Conservation (phyloP, 2,888 invertebrate genomes). For the Campopleginae sp. region DNA sequence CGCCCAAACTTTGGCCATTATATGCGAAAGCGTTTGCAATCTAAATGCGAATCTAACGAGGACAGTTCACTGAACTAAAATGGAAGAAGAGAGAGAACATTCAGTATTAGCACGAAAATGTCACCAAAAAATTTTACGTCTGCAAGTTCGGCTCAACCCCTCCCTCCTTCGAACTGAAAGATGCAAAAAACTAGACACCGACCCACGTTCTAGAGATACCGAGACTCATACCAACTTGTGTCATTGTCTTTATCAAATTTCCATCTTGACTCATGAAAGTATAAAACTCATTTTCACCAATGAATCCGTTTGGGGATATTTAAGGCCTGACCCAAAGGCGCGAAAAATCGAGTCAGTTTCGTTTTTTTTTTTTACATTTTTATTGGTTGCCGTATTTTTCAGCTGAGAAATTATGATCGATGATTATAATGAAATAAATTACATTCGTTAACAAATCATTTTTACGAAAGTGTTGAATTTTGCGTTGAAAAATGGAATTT, state of each 20-base stretch:
- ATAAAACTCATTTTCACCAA: constrained; percentile 17
- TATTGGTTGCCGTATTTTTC: no score
- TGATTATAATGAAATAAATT: no score
- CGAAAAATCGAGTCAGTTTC: no score
- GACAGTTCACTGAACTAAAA: constrained; percentile 67
- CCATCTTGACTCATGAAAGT: constrained; percentile 25
- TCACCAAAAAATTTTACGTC: constrained; percentile 51
- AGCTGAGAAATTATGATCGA: no score
- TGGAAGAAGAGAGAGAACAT: constrained; percentile 33
- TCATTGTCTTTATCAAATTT: constrained; percentile 3
- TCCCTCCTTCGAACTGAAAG: constrained; percentile 31
- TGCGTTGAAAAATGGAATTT: neutral
- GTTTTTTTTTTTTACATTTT: no score
- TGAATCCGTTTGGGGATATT: constrained; percentile 9
- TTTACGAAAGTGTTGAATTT: neutral
- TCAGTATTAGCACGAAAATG: constrained; percentile 35
- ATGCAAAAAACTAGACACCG: constrained; percentile 30
- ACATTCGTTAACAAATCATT: neutral
- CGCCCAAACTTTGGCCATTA: constrained; percentile 76
- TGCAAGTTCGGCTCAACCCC: constrained; percentile 40
- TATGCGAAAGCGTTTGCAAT: constrained; percentile 72
- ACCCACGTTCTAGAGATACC: constrained; percentile 44
- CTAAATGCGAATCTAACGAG: constrained; percentile 81
- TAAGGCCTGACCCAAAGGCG: neutral
- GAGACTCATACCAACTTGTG: constrained; percentile 1